Evolutionary conservation across 1,140 invertebrate genomes (phyloP), one percentile per base, ranked within the genome.

Genomic region (Drosophila subpulchrella): DNA sequence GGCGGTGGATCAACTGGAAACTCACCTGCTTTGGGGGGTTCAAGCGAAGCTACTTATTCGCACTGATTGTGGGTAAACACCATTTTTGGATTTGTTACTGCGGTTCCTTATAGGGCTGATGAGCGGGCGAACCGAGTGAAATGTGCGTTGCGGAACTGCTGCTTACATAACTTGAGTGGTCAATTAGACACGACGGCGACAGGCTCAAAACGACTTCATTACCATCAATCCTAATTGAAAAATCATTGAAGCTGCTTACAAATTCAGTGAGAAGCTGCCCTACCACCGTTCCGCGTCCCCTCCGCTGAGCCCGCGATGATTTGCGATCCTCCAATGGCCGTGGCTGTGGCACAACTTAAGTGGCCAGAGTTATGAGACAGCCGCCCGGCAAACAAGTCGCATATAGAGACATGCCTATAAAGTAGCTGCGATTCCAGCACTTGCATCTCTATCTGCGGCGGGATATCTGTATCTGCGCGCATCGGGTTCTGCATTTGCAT

Each of bases 171-270:
- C 59, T 59, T 66, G 54, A 51, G 63, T 17, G 20, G 67, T 76
- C 84, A 89, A 89, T 84, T 89, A 88, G 76, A 62, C 38, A 48
- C 15, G 53, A 24, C 32, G 13, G 15, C 39, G 39, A 76, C 41
- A 74, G 79, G 59, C 62, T 68, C 68, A 47, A 71, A 81, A 77
- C 68, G 68, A 54, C 83, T 88, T 88, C 83, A 88, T 88, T 88
- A 88, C 56, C 83, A 83, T 83, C 83, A 88, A 81, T 89, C 84
- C 81, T 89, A 89, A 89, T 89, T 89, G 79, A 89, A 84, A 84
- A 88, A 88, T 83, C 79, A 80, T 88, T 72, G 75, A 47, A 58
- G 48, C 60, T 70, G 72, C 72, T 68, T 78, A 61, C 70, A 60
- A 70, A 85, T 81, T 74, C 78, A 81, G 75, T 53, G 70, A 62